Evolutionary conservation across 92 coral and sea anemone species (phyloP).

Genomic region (Pocillopora grandis): DNA sequence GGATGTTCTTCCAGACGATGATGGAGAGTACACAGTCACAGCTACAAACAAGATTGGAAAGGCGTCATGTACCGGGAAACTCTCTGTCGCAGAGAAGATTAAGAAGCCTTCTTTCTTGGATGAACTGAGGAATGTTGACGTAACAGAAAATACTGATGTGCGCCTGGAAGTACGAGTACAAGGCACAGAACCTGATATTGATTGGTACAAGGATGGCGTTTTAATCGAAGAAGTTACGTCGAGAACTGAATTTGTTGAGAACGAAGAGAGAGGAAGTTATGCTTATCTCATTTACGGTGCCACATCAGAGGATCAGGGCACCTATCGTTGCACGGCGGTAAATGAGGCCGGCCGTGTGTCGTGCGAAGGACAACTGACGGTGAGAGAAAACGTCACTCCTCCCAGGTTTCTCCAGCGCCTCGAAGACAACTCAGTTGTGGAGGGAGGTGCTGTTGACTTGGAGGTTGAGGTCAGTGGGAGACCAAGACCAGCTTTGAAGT

Average conservation of each 20-base stretch:
- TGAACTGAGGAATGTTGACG: conserved; percentile 58
- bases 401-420: conserved; percentile 88
- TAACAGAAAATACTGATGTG: conserved; percentile 59
- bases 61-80: conserved; percentile 66
- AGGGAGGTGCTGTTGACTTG: conserved; percentile 70
- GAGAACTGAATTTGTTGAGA: conserved; percentile 62
- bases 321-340: conserved; percentile 74
- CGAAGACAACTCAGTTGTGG: conserved; percentile 75
- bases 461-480: conserved; percentile 91
- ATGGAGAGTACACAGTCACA: conserved; percentile 76
- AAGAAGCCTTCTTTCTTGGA: conserved; percentile 67
- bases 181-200: conserved; percentile 82
- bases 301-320: conserved; percentile 73
- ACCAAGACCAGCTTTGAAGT: conserved; percentile 83
- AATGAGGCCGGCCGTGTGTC: conserved; percentile 74
- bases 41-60: conserved; percentile 80
- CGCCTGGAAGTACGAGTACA: conserved; percentile 80
- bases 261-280: conserved; percentile 66
- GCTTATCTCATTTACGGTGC: conserved; percentile 63
- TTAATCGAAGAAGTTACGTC: conserved; percentile 63
- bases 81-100: conserved; percentile 59
- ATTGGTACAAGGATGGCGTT: conserved; percentile 85
- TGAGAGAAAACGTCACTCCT: conserved; percentile 49
- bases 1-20: conserved; percentile 70
- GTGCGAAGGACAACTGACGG: conserved; percentile 59